These are phyloP conservation scores for Drosophila nannoptera DNA, from an alignment of 1,140 invertebrate genomes.

Conservation along the genomic window DNA sequence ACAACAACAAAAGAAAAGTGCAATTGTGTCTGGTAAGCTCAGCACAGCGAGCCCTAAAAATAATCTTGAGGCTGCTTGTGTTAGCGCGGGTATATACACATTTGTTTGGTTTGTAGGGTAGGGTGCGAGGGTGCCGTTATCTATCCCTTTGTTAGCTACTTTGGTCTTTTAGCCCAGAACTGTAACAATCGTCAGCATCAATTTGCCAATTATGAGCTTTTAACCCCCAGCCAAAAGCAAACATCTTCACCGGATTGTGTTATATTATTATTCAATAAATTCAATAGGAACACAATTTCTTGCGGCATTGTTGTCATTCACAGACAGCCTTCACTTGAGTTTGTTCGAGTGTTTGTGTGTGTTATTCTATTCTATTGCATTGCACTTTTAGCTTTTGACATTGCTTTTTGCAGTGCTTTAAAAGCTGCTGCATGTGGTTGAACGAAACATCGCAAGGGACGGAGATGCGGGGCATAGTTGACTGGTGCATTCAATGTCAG, in stretches of 20 bases:
- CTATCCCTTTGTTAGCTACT: constrained; percentile 39
- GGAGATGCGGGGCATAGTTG: background rate
- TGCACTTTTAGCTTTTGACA: constrained; percentile 53
- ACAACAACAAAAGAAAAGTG: constrained; percentile 2
- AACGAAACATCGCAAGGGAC: background rate
- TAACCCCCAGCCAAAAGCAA: constrained; percentile 36
- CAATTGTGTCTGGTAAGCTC: constrained; percentile 38
- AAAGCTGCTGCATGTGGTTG: constrained; percentile 18
- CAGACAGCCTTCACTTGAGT: background rate
- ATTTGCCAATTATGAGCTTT: constrained; percentile 72
- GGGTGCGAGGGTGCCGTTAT: constrained; percentile 38
- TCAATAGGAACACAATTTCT: constrained; percentile 21
- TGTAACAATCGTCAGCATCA: constrained; percentile 44
- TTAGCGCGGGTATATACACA: constrained; percentile 7
- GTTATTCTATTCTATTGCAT: constrained; percentile 35
- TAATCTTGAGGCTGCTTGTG: constrained; percentile 12
- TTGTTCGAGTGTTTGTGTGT: background rate
- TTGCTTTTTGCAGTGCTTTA: constrained; percentile 37
- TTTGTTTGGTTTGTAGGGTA: background rate
- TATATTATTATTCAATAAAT: constrained; percentile 31
- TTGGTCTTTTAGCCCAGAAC: constrained; percentile 19
- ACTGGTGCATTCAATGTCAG: constrained; percentile 57
- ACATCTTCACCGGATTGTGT: constrained; percentile 4
- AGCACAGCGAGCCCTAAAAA: constrained; percentile 22
- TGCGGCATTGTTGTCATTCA: constrained; percentile 21